A percentile compares a stretch with the other conserved stretches of the same genome.
Evolutionary conservation across 1,140 invertebrate genomes (phyloP).

Genomic region (Asobara japonica): DNA sequence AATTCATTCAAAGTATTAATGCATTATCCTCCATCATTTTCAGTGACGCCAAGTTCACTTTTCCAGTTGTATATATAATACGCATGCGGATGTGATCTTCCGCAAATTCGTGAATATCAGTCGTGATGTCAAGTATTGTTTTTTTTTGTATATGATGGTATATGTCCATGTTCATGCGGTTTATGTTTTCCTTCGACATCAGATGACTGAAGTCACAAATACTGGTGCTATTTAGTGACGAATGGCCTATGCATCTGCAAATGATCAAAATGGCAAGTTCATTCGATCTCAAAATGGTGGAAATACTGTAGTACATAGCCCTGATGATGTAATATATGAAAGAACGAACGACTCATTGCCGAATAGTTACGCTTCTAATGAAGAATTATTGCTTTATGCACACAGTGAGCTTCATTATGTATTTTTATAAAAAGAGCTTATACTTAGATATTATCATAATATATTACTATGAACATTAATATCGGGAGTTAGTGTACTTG

Average conservation of each 20-base stretch:
- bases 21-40: background rate
- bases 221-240: background rate
- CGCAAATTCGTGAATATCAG: background rate
- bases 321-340: conserved; percentile 40
- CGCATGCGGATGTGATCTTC: background rate
- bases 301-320: conserved; percentile 22
- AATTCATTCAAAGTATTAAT: conserved; percentile 7
- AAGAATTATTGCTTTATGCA: conserved; percentile 49
- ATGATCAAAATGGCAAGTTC: background rate
- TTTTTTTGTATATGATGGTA: conserved; percentile 4
- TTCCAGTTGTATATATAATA: background rate
- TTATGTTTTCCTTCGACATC: background rate
- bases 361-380: conserved; percentile 53
- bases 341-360: conserved; percentile 32
- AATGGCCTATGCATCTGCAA: background rate
- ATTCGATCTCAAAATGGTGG: background rate
- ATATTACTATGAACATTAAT: conserved; percentile 49
- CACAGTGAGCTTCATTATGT: conserved; percentile 61
- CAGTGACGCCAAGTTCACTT: background rate
- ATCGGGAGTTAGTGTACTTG: background rate
- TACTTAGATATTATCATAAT: conserved; percentile 51
- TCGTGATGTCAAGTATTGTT: background rate
- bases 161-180: background rate
- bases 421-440: conserved; percentile 60
- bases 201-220: background rate